phyloP scores from a whole-genome alignment of 2,797 vertebrate species.

The Cebuella pygmaea region DNA sequence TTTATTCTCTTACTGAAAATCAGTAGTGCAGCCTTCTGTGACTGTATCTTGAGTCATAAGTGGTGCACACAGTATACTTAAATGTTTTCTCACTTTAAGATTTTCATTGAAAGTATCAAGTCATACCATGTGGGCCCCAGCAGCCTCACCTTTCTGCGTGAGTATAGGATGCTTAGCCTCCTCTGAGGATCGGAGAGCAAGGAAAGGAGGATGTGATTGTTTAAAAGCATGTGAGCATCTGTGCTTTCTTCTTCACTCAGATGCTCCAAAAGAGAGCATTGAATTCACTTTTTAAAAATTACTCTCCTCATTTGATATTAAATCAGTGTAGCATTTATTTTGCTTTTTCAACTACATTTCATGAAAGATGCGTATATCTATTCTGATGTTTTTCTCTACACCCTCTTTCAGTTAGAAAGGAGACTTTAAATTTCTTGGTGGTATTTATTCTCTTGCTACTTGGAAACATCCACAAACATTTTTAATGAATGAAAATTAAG shows the following conservation, averaged over 20 bases:
- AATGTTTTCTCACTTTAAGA: background rate
- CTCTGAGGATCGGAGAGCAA: background rate
- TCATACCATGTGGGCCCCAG: background rate
- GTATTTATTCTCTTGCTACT: background rate
- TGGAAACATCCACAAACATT: background rate
- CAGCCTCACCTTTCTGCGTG: background rate
- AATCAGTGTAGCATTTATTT: conserved; percentile 16
- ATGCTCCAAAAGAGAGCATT: background rate
- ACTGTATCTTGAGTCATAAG: background rate
- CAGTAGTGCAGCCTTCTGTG: conserved; percentile 40
- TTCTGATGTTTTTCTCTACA: background rate
- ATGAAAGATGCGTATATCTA: background rate
- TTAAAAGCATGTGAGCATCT: background rate
- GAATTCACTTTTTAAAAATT: background rate
- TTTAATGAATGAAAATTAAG: conserved; percentile 21
- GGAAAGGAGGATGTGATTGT: background rate
- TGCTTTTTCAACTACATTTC: conserved; percentile 17
- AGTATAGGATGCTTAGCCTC: background rate
- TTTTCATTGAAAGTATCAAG: background rate
- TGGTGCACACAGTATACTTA: background rate
- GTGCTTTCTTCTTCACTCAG: background rate
- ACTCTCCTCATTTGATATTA: conserved; percentile 47
- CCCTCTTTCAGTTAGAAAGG: background rate
- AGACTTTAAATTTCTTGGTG: background rate
- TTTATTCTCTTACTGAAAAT: conserved; percentile 57